Base-by-base conservation (phyloP, 2,888 invertebrate genomes). In the Pristionchus arcanus region DNA sequence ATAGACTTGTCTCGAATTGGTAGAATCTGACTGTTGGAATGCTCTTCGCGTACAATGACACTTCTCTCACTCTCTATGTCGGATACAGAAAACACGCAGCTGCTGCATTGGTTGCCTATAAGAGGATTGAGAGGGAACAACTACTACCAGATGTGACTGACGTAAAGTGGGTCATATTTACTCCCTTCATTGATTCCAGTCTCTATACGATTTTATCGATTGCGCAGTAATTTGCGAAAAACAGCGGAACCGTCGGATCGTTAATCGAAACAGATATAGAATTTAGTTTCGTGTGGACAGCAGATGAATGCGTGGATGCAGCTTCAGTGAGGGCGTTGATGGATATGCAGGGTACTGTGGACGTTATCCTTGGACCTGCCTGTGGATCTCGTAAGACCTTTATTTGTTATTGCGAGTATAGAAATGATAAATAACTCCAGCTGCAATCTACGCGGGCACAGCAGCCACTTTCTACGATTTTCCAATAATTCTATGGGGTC, bases 401-500 rank as follows among this genome's bases (percentile, higher is more conserved):
- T 49, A 49, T 7, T 49, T 7, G 42, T 49, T 49, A 13, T 49
- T 19, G 28, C 49, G 37, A 74, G 1, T 53, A 15, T 15, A 49
- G 2, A 49, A 19, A 16, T 2, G 13, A 42, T 34, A 15, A 0
- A 28, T 28, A 19, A 49, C 21, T 85, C 34, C 42, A 90, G 90
- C 90, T 28, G 84, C 84, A 16, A 53, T 86, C 25, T 53, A 34
- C 28, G 85, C 37, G 31, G 90, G 90, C 16, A 91, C 91, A n/a
- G 91, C 92, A n/a, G 93, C 91, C 21, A 90, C 91, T 68, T 90
- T 84, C 59, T 89, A 90, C 66, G 90, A 93, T 71, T 91, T 91
- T n/a, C 93, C 93, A 0, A 53, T 93, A 25, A 89, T 92, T 13
- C 74, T 92, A 0, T 93, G 93, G 93, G 93, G 93, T 28, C 93